phyloP scores from a whole-genome alignment of 2,113 vertebrate genomes.

The Cyprinodon brontotheroides region DNA sequence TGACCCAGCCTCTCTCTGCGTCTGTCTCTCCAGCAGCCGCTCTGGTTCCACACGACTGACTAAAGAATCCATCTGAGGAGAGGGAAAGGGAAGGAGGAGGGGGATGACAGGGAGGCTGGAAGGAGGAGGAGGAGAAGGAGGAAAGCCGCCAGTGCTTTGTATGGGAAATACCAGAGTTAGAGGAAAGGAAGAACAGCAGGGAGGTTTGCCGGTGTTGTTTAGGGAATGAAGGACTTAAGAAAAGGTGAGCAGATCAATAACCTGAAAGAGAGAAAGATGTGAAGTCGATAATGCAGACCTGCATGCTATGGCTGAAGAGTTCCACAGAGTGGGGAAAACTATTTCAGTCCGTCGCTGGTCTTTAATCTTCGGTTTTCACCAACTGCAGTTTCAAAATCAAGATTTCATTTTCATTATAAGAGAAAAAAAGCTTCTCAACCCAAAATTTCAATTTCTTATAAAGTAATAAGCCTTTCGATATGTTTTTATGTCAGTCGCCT shows the following conservation, averaged over 20 bases:
- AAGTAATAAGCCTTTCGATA: no score
- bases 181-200: constrained; percentile 16
- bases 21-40: constrained; percentile 59
- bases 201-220: constrained; percentile 35
- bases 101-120: constrained; percentile 6
- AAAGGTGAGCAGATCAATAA: constrained; percentile 52
- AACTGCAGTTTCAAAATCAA: no score
- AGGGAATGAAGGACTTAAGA: constrained; percentile 35
- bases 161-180: constrained; percentile 66
- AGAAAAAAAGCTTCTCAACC: no score
- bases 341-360: background rate
- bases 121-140: constrained; percentile 13
- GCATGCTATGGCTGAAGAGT: background rate
- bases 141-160: constrained; percentile 31
- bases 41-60: constrained; percentile 78
- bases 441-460: no score
- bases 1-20: constrained; percentile 66
- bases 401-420: no score
- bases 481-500: no score
- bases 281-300: constrained; percentile 30
- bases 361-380: no score
- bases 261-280: constrained; percentile 28
- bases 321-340: constrained; percentile 1
- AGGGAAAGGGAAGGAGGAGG: constrained; percentile 8
- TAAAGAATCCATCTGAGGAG: constrained; percentile 77